Evolutionary conservation across 2,888 invertebrate genomes (phyloP).

Genomic region (Coleophora flavipennella): DNA sequence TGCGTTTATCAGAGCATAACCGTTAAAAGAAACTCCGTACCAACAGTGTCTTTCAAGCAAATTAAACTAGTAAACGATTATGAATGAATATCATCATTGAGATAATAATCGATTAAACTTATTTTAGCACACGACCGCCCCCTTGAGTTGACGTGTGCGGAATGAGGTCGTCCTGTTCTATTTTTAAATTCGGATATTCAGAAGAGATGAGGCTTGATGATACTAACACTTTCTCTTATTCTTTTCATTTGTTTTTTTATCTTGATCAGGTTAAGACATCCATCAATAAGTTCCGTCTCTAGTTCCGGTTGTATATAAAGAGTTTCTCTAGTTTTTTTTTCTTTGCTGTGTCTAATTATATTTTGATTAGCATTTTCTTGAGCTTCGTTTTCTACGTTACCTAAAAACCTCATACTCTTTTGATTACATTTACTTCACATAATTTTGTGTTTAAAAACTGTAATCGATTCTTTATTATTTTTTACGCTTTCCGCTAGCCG

Average conservation of each 20-base stretch:
- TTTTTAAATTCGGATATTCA: constrained; percentile 62
- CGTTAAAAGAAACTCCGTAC: neutral
- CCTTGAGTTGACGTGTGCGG: constrained; percentile 42
- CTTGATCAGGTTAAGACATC: constrained; percentile 2
- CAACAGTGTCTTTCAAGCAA: too few relatives aligned
- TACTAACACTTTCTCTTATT: constrained; percentile 49
- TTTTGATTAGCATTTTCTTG: neutral
- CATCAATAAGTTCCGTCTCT: constrained; percentile 4
- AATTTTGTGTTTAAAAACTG: too few relatives aligned
- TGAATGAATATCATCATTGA: constrained; percentile 7
- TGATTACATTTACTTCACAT: too few relatives aligned
- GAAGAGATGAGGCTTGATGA: constrained; percentile 25
- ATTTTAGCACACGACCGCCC: constrained; percentile 32
- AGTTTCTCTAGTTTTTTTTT: too few relatives aligned
- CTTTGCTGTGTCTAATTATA: too few relatives aligned
- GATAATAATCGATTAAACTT: constrained; percentile 1
- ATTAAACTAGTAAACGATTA: neutral
- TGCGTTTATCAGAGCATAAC: constrained; percentile 7
- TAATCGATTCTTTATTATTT: too few relatives aligned
- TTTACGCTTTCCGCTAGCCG: too few relatives aligned
- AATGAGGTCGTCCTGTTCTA: constrained; percentile 64
- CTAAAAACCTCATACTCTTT: neutral
- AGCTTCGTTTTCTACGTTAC: neutral
- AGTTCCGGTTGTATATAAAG: constrained; percentile 11
- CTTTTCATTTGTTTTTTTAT: constrained; percentile 8